phyloP scores from a whole-genome alignment of 92 coral and sea anemone species.

The Diadumene lineata region DNA sequence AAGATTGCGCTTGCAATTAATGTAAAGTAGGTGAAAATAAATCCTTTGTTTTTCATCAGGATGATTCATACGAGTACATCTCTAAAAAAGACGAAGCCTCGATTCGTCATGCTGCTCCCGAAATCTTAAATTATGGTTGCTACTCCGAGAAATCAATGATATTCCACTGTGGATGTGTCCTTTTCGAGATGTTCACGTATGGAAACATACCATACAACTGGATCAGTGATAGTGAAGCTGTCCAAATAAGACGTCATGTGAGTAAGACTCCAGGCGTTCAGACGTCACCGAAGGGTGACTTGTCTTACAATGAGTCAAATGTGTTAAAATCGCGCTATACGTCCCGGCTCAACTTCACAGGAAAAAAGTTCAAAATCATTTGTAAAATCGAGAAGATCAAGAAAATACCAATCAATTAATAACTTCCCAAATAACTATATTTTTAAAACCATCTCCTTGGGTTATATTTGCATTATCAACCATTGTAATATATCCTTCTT shows the following conservation, averaged over 20 bases:
- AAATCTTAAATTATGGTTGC: not conserved
- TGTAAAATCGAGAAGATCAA: too few relatives aligned
- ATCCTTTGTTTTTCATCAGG: not conserved
- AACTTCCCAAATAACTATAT: too few relatives aligned
- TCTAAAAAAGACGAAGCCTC: not conserved
- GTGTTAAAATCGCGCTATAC: not conserved
- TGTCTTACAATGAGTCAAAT: not conserved
- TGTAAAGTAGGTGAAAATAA: not conserved
- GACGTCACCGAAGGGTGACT: not conserved
- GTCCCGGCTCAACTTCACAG: not conserved
- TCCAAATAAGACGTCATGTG: constrained; percentile 14
- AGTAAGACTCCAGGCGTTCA: not conserved
- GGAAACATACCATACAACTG: constrained; percentile 22
- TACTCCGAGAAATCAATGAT: constrained; percentile 19
- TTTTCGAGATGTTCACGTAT: constrained; percentile 17
- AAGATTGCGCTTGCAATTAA: not conserved
- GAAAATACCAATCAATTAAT: too few relatives aligned
- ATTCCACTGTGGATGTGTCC: not conserved
- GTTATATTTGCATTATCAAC: too few relatives aligned
- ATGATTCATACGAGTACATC: not conserved
- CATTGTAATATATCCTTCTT: too few relatives aligned
- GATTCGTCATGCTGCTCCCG: constrained; percentile 17
- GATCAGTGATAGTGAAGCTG: not conserved
- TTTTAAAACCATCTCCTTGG: too few relatives aligned
- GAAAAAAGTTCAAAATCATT: not conserved